Percentiles rank a stretch among this genome's conserved stretches.
Evolutionary conservation across 2,113 vertebrate species (phyloP).

Genomic region (Tauraco erythrolophus): DNA sequence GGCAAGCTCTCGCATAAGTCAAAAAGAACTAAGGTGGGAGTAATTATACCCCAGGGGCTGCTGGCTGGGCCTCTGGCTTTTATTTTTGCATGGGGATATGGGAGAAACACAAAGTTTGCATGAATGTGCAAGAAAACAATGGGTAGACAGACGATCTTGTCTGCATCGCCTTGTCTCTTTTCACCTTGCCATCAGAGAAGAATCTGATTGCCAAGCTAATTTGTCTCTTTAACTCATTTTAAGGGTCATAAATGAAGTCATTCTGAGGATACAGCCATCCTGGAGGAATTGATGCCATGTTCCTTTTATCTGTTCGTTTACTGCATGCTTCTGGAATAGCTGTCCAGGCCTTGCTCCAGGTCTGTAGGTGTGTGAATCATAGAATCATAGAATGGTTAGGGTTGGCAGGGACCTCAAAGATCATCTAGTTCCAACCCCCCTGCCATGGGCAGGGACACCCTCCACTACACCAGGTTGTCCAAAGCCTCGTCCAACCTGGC

Average conservation of each 20-base stretch:
- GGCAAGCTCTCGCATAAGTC: neutral
- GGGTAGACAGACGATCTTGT: neutral
- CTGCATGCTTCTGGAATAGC: neutral
- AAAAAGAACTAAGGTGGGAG: neutral
- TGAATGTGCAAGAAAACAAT: neutral
- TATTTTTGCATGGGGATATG: neutral
- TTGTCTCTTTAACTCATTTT: conserved; percentile 34
- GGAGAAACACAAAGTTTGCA: neutral
- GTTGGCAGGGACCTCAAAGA: too few relatives aligned
- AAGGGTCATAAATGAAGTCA: conserved; percentile 29
- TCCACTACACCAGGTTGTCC: too few relatives aligned
- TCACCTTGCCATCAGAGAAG: neutral
- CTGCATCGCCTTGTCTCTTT: neutral
- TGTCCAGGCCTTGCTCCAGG: conserved; percentile 2
- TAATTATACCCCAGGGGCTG: neutral
- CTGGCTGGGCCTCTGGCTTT: neutral
- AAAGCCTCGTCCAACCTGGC: too few relatives aligned
- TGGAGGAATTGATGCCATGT: neutral
- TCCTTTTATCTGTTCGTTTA: neutral
- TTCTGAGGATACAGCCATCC: neutral
- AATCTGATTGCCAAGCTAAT: conserved; percentile 35
- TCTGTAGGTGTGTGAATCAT: conserved; percentile 42
- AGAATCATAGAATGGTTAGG: too few relatives aligned
- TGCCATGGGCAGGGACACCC: too few relatives aligned
- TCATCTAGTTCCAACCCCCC: too few relatives aligned